phyloP scores from a whole-genome alignment of 2,113 vertebrate species.

The Baryphthengus martii region DNA sequence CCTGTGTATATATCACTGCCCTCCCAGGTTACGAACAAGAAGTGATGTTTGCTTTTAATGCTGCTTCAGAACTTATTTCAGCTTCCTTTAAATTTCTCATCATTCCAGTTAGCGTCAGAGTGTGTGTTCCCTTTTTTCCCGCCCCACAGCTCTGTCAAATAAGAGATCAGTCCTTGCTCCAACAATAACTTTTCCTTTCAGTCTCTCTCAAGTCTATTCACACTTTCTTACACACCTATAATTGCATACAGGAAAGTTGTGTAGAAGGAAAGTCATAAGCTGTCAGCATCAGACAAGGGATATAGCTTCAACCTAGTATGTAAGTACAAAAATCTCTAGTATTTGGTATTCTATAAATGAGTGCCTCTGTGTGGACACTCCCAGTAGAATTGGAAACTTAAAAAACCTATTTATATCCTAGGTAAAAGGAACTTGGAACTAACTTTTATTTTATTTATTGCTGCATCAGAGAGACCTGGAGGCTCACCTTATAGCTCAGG shows the following conservation, averaged over 20 bases:
- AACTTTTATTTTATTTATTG: not conserved
- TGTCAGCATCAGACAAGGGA: accelerated
- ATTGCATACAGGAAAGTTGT: not conserved
- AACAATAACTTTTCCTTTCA: not conserved
- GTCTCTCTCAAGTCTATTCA: not conserved
- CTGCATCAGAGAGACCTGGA: not conserved
- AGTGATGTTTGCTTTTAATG: not conserved
- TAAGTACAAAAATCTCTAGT: not conserved
- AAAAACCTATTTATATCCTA: not conserved
- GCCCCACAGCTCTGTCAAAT: not conserved
- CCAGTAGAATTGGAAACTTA: not conserved
- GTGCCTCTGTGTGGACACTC: not conserved
- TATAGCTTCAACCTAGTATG: not conserved
- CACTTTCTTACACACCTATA: not conserved
- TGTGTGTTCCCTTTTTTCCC: not conserved
- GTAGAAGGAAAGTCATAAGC: not conserved
- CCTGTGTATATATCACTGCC: accelerated
- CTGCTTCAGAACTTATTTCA: not conserved
- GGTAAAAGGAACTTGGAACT: not conserved
- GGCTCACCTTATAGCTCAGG: not conserved
- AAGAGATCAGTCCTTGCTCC: not conserved
- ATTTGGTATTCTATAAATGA: not conserved
- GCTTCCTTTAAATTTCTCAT: not conserved
- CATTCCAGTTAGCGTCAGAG: not conserved
- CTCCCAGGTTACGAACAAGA: not conserved